Evolutionary conservation across 2,113 vertebrate genomes (phyloP).

Genomic region (Gracilinanus agilis): DNA sequence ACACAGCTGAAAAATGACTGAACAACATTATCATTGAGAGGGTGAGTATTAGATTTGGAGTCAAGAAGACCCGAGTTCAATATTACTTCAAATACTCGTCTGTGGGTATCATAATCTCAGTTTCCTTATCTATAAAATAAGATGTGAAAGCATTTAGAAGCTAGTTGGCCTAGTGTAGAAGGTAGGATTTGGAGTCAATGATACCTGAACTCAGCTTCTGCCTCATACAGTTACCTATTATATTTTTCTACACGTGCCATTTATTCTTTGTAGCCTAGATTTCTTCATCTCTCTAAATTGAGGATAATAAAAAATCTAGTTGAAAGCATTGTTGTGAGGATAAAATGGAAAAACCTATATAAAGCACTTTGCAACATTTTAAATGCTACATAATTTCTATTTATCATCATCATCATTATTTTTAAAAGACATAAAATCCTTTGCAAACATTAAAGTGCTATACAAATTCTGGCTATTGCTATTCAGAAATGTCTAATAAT

Average conservation of each 20-base stretch:
- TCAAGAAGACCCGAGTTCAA: background rate
- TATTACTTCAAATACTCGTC: background rate
- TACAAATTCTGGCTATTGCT: too few relatives aligned
- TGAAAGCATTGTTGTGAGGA: background rate
- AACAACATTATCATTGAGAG: background rate
- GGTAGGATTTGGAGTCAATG: background rate
- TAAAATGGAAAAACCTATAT: background rate
- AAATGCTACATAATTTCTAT: background rate
- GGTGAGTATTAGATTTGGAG: background rate
- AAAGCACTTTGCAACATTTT: background rate
- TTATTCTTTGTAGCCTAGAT: background rate
- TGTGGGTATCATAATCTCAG: background rate
- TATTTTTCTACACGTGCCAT: background rate
- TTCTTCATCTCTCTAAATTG: background rate
- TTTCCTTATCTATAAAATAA: background rate
- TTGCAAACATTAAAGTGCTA: too few relatives aligned
- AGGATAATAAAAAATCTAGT: background rate
- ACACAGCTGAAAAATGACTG: background rate
- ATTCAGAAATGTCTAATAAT: too few relatives aligned
- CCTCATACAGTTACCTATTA: background rate
- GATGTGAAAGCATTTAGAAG: background rate
- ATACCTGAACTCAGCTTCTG: background rate
- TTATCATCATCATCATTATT: background rate
- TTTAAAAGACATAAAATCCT: too few relatives aligned
- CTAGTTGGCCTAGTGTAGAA: background rate